Percentiles rank a stretch among this genome's conserved stretches.
Evolutionary conservation across 2,113 vertebrate species (phyloP).

Genomic region (Paedocypris sp.): DNA sequence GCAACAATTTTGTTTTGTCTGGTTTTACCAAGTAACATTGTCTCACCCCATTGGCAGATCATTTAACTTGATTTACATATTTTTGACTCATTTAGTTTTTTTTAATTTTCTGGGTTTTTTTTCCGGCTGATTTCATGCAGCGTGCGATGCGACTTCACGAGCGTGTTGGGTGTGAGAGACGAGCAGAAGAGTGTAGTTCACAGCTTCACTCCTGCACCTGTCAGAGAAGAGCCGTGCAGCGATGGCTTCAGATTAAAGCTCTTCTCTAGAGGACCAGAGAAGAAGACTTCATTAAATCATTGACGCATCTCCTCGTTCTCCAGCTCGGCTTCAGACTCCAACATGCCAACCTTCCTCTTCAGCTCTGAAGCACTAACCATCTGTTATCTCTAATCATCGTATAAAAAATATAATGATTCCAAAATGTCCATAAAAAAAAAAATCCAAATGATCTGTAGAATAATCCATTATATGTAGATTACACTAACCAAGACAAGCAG

Average conservation of each 20-base stretch:
- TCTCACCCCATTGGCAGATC: no score
- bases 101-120: no score
- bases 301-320: conserved; percentile 20
- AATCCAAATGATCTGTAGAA: no score
- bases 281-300: conserved; percentile 39
- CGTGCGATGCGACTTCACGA: neutral
- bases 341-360: neutral
- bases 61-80: no score
- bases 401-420: no score
- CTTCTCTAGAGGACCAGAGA: conserved; percentile 20
- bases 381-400: conserved; percentile 28
- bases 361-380: conserved; percentile 26
- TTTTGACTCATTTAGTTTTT: no score
- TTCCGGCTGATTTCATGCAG: no score
- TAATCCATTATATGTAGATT: no score
- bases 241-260: conserved; percentile 33
- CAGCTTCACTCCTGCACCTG: conserved; percentile 25
- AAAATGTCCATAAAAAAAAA: no score
- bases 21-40: no score
- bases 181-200: conserved; percentile 13
- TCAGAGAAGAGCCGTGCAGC: conserved; percentile 17
- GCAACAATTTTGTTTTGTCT: no score
- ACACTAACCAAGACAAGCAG: no score
- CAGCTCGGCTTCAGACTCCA: conserved; percentile 4
- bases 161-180: neutral